phyloP scores from a whole-genome alignment of 1,140 invertebrate genomes.

The Hypsibius dujardini region DNA sequence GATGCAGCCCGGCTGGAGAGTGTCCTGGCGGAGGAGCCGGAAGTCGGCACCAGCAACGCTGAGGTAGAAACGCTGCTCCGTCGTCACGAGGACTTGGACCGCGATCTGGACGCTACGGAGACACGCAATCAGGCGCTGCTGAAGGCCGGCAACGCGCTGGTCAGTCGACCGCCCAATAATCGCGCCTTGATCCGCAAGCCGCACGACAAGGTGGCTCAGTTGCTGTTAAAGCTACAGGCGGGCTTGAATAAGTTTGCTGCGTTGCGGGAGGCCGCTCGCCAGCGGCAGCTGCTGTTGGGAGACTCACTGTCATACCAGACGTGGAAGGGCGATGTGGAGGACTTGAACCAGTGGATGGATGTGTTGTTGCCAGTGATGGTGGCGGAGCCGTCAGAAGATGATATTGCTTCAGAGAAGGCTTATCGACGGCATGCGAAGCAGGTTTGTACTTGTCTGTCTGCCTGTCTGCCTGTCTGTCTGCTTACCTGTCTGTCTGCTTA shows the following conservation, averaged over 20 bases:
- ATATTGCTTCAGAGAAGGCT: not conserved
- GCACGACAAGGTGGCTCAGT: conserved; percentile 20
- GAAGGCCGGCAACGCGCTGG: conserved; percentile 64
- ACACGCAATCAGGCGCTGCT: conserved; percentile 68
- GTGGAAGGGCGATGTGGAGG: conserved; percentile 71
- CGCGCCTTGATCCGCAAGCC: conserved; percentile 38
- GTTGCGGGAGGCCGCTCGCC: conserved; percentile 46
- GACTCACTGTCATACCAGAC: conserved; percentile 62
- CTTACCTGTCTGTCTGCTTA: too few species aligned
- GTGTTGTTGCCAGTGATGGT: not conserved
- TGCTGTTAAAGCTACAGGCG: not conserved
- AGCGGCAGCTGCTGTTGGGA: conserved; percentile 49
- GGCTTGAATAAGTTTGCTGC: not conserved
- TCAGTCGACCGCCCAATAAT: conserved; percentile 52
- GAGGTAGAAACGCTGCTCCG: conserved; percentile 4
- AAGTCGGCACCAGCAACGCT: not conserved
- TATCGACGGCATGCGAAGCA: conserved; percentile 41
- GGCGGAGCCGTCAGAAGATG: not conserved
- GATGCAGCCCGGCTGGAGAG: not conserved
- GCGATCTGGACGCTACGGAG: conserved; percentile 76
- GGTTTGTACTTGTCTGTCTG: not conserved
- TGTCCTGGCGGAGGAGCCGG: not conserved
- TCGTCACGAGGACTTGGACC: conserved; percentile 81
- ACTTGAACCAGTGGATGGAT: conserved; percentile 31
- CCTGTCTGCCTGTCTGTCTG: too few species aligned